These are phyloP conservation scores for Drosophila nigrodunni DNA, from an alignment of 1,140 invertebrate species.

Conservation along the genomic window DNA sequence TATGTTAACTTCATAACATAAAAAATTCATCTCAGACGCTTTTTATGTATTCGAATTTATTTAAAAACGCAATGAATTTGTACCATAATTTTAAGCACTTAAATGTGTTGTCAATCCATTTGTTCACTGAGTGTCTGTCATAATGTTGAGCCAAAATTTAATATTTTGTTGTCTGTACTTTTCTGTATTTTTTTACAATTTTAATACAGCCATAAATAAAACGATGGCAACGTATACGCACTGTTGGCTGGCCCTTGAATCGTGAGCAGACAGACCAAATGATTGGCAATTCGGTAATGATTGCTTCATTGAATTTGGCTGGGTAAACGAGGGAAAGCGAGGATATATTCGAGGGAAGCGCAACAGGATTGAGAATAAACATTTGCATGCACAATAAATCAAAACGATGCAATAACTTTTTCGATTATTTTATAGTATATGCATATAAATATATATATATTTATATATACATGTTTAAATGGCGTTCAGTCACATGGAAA, in stretches of 20 bases:
- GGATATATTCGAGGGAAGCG: conserved; percentile 1
- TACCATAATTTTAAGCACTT: conserved; percentile 1
- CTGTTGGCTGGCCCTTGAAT: conserved; percentile 6
- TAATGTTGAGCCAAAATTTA: conserved; percentile 1
- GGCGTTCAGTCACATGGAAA: conserved; percentile 38
- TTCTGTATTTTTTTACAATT: conserved; percentile 1
- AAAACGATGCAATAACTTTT: conserved; percentile 55
- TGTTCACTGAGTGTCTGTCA: background rate
- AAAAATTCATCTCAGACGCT: too few species aligned
- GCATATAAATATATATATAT: conserved; percentile 7
- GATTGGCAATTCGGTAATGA: conserved; percentile 54
- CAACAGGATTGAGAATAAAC: conserved; percentile 48
- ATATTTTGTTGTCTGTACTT: too few species aligned
- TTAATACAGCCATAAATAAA: conserved; percentile 28
- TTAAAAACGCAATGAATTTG: too few species aligned
- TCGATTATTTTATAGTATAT: conserved; percentile 2
- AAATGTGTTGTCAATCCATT: background rate
- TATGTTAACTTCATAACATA: too few species aligned
- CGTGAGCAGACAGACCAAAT: conserved; percentile 28
- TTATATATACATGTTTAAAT: conserved; percentile 21
- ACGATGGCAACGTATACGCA: conserved; percentile 12
- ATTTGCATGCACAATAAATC: conserved; percentile 58
- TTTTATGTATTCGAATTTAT: too few species aligned
- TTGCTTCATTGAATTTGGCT: conserved; percentile 38
- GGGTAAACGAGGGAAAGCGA: background rate